These are phyloP conservation scores for Erpornis zantholeuca DNA, from an alignment of 2,113 vertebrate genomes.

Conservation along the genomic window DNA sequence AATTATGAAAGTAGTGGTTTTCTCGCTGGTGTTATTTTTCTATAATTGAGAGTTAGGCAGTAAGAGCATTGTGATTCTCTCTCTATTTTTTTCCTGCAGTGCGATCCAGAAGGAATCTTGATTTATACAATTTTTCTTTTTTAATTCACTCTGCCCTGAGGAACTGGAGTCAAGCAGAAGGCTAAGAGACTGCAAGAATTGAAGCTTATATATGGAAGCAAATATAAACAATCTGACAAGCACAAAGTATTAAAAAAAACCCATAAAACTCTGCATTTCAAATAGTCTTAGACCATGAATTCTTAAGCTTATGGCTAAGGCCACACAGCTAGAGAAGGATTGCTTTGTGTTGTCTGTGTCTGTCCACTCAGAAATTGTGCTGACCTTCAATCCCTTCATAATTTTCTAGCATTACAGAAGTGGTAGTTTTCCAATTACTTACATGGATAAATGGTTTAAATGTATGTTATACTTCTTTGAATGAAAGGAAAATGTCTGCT, in stretches of 20 bases:
- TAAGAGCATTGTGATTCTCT: neutral
- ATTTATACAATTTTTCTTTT: neutral
- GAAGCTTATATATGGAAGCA: neutral
- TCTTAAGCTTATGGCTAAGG: neutral
- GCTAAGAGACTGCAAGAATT: neutral
- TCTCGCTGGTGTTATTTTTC: constrained; percentile 9
- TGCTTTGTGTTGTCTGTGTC: neutral
- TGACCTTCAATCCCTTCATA: neutral
- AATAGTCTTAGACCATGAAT: neutral
- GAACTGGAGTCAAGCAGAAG: neutral
- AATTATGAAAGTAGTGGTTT: neutral
- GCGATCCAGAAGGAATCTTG: neutral
- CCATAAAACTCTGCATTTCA: neutral
- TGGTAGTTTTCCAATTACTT: neutral
- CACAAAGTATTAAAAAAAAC: neutral
- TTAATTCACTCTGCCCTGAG: neutral
- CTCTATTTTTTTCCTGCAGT: neutral
- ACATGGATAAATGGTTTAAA: neutral
- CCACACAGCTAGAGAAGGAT: neutral
- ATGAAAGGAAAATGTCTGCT: neutral
- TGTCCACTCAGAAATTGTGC: neutral
- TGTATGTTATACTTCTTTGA: neutral
- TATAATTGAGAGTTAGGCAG: neutral
- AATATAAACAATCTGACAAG: neutral
- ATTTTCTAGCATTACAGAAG: neutral